Percentiles rank a stretch among this genome's conserved stretches.
These are phyloP conservation scores for Psittacula derbiana DNA, from an alignment of 2,797 vertebrate genomes.

Conservation along the genomic window DNA sequence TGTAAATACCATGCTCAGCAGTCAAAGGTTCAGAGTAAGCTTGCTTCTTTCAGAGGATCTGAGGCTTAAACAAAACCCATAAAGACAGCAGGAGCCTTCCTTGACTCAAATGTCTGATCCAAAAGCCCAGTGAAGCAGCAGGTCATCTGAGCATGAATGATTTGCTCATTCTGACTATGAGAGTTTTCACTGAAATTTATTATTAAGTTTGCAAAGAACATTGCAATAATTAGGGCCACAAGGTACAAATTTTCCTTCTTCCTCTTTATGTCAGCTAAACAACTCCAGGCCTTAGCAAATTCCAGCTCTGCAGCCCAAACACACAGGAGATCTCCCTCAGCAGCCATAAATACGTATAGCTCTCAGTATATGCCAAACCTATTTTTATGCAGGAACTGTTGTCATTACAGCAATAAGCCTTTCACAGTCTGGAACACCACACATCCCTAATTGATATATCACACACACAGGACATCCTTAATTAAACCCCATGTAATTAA, in stretches of 20 bases:
- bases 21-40: background rate
- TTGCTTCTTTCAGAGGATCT: background rate
- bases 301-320: background rate
- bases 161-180: background rate
- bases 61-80: background rate
- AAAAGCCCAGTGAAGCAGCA: background rate
- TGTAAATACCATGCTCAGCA: constrained; percentile 4
- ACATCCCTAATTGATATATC: background rate
- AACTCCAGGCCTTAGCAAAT: background rate
- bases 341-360: background rate
- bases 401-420: background rate
- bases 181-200: background rate
- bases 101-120: background rate
- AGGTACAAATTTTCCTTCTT: background rate
- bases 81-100: background rate
- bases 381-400: background rate
- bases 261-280: background rate
- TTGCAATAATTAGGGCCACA: background rate
- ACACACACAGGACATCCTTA: background rate
- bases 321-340: background rate
- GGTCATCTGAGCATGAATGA: background rate
- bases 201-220: accelerated
- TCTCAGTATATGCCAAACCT: background rate
- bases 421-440: background rate
- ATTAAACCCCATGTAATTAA: background rate